These are phyloP conservation scores for Tillus elongatus DNA, from an alignment of 2,888 invertebrate genomes.

Conservation along the genomic window DNA sequence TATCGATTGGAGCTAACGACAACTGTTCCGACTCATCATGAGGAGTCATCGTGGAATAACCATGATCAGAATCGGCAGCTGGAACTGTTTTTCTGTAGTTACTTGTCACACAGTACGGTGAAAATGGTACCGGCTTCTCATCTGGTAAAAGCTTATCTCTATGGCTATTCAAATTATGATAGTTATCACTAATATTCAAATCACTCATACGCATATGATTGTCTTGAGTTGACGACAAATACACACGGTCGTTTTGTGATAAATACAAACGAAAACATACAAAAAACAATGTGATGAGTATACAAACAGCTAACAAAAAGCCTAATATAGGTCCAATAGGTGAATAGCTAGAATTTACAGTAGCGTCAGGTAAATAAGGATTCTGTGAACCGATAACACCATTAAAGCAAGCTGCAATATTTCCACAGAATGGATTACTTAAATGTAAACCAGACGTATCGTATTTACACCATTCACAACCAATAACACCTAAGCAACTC, in stretches of 20 bases:
- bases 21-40: constrained; percentile 83
- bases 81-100: constrained; percentile 68
- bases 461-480: constrained; percentile 87
- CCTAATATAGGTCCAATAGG: constrained; percentile 83
- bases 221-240: constrained; percentile 46
- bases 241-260: constrained; percentile 42
- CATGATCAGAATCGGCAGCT: constrained; percentile 82
- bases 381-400: constrained; percentile 75
- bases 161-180: constrained; percentile 52
- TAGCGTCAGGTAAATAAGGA: constrained; percentile 56
- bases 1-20: constrained; percentile 62
- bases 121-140: constrained; percentile 57
- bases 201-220: constrained; percentile 62
- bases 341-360: constrained; percentile 51
- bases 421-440: constrained; percentile 66
- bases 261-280: constrained; percentile 74
- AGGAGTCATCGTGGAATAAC: constrained; percentile 90
- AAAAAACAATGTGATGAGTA: constrained; percentile 71
- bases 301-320: constrained; percentile 70
- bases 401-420: constrained; percentile 74
- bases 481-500: constrained; percentile 61
- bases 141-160: constrained; percentile 60
- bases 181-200: constrained; percentile 61
- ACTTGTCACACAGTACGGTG: constrained; percentile 79
- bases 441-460: constrained; percentile 68